Evolutionary conservation across 2,797 vertebrate species (phyloP), one percentile per base, ranked within the genome.

Genomic region (Ispidina picta): DNA sequence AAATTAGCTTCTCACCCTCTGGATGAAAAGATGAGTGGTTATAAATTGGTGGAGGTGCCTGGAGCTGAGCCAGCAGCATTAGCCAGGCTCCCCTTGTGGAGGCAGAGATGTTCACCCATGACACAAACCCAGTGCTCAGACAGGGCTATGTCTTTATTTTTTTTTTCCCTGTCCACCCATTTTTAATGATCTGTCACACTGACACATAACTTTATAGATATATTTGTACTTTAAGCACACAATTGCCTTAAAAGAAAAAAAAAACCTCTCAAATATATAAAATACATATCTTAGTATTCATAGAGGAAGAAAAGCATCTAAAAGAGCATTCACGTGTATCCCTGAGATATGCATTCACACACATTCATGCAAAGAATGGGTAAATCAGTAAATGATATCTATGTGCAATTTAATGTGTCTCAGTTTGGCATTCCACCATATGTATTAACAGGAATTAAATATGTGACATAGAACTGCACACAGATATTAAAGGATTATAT

Each of bases 21-120:
- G 65, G 19, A 39, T 65, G 44, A 71, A 54, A 60, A 83, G 25
- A 20, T 46, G 37, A 29, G 21, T 0, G 5, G 29, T 6, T n/a
- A 9, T 33, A 70, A 89, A 79, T 39, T 2, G 2, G 59, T 11
- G 26, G 31, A 9, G 2, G 51, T 22, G 39, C 10, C 65, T 49
- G 65, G 54, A 73, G 54, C 54, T 60, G 80, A 56, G 33, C n/a
- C 22, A 35, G 63, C 6, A 2, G 31, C 5, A 5, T 31, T 35
- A 69, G 37, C 20, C 52, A 78, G 43, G 10, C 15, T 0, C 1
- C 5, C 26, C 52, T 60, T 0, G 0, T 20, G 65, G 25, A 68
- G 19, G 43, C 46, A 86, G 60, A 74, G 9, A 14, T 6, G 0
- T 26, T 94, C 39, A 92, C 29, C 29, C 72, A 20, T 3, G 3